Base-by-base conservation (phyloP, 2,113 vertebrate genomes). In the Delphinapterus leucas region DNA sequence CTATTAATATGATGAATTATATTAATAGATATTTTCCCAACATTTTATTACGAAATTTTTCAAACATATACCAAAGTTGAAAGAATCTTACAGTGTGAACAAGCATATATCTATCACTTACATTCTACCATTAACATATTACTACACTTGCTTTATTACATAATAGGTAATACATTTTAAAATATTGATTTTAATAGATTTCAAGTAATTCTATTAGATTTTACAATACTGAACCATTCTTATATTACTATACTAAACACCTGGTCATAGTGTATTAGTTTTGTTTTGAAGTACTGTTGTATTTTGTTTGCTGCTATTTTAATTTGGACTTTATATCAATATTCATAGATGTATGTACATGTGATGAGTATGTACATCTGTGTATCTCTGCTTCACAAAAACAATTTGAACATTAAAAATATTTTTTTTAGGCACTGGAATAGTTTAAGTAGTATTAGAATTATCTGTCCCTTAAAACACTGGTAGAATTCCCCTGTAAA, bases 1-100 rank as follows among this genome's bases (percentile, higher is more conserved):
- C 95, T 97, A 95, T 95, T 97, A 97, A 97, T 84, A 70, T 97
- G 90, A 97, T 96, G 77, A 88, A 97, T 96, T 90, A 96, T 91
- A 88, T 85, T 97, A 97, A 96, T 91, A 98, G 91, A 91, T 68
- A 97, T 68, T 94, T 88, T n/a, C 15, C 31, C 73, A 88, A 79
- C 38, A 65, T 92, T 96, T 96, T 94, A 94, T 96, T 95, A 61
- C 53, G 17, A 94, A 96, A 82, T 15, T 63, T 93, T 90, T 95
- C 77, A 88, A 93, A 79, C 18, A 36, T 33, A 84, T 1, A 58
- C 28, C 65, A 77, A 90, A 84, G 14, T 31, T 95, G 71, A 88
- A 88, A 80, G 65, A 68, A 55, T 80, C 17, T 63, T 41, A 28
- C 23, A 6, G 25, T 31, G 68, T 21, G 58, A 96, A 89, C n/a